These are phyloP conservation scores for Pogonocichla stellata DNA, from an alignment of 2,113 vertebrate genomes.

Conservation along the genomic window DNA sequence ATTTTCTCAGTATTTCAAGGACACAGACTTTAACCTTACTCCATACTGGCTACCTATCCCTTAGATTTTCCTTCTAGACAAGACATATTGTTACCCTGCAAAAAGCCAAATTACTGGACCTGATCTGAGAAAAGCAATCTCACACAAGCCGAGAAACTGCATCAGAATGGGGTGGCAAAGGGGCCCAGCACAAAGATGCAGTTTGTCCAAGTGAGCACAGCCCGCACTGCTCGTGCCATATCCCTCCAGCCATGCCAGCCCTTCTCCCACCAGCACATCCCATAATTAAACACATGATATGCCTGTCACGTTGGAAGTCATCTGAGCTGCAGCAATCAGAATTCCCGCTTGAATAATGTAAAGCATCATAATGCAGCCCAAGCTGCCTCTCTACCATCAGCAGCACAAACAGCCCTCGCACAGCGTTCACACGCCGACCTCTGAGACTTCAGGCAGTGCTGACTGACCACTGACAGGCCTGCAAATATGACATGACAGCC, in stretches of 20 bases:
- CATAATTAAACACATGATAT: neutral
- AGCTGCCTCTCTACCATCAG: neutral
- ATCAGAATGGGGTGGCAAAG: neutral
- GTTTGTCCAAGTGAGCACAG: rapidly evolving
- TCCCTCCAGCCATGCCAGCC: neutral
- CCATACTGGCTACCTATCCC: neutral
- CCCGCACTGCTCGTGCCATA: rapidly evolving
- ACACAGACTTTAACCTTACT: neutral
- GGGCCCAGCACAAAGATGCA: rapidly evolving
- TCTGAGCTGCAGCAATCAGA: neutral
- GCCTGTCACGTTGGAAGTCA: neutral
- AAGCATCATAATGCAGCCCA: neutral
- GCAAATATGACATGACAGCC: neutral
- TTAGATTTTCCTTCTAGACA: neutral
- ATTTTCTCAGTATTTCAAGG: neutral
- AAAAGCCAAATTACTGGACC: neutral
- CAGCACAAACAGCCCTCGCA: neutral
- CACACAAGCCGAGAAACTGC: neutral
- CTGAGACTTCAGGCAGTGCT: neutral
- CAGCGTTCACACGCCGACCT: neutral
- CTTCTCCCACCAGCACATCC: neutral
- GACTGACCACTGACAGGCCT: neutral
- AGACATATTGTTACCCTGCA: neutral
- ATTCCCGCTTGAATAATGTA: neutral
- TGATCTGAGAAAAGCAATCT: neutral